Conservation (phyloP, 2,113 vertebrate genomes). For the Arenaria interpres region DNA sequence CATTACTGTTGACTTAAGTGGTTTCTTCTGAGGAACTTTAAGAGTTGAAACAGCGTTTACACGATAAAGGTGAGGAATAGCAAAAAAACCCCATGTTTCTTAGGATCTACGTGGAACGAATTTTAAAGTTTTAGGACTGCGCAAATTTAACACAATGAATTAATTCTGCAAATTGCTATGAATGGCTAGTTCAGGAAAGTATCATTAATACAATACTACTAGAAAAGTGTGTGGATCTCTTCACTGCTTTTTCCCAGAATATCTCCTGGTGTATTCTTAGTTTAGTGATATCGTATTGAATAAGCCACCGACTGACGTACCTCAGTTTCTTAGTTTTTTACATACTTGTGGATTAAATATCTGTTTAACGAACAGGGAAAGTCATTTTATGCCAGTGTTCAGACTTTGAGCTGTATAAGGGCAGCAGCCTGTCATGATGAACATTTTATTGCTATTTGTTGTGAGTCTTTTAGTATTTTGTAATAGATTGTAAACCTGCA, state of each 20-base stretch:
- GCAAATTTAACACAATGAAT: neutral
- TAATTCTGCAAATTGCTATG: neutral
- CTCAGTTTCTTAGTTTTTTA: neutral
- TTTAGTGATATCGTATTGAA: neutral
- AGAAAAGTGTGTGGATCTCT: neutral
- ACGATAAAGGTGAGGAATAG: neutral
- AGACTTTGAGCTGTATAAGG: neutral
- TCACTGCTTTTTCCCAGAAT: neutral
- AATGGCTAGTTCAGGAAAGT: neutral
- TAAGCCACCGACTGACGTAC: neutral
- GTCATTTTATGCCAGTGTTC: neutral
- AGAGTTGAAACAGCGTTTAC: neutral
- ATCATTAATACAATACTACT: neutral
- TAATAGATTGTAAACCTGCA: neutral
- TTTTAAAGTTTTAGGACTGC: neutral
- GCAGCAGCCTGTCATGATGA: neutral
- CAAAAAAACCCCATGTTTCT: neutral
- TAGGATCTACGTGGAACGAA: neutral
- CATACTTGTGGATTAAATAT: neutral
- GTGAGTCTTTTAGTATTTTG: neutral
- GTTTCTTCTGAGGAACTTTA: neutral
- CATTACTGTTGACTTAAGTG: neutral
- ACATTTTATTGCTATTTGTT: neutral
- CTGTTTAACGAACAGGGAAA: neutral
- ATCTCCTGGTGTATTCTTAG: neutral